phyloP scores from a whole-genome alignment of 2,888 invertebrate genomes.

The Eustalomyia histrio region DNA sequence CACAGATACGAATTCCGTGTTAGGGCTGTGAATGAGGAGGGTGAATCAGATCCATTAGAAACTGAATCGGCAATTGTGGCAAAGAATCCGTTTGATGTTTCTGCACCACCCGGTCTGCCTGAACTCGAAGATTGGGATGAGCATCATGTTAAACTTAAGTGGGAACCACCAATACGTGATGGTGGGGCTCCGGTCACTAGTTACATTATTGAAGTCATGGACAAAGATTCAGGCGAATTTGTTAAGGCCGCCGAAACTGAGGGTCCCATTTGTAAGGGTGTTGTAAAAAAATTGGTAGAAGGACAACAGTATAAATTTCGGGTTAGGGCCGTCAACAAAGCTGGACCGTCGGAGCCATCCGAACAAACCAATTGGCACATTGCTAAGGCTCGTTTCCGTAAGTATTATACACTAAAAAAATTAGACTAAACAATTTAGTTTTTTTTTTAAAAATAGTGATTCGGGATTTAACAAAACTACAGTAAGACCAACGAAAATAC shows the following conservation, averaged over 20 bases:
- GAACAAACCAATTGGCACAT: slow-evolving; percentile 95
- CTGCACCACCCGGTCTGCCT: slow-evolving; percentile 93
- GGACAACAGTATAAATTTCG: slow-evolving; percentile 98
- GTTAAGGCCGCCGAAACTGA: slow-evolving; percentile 91
- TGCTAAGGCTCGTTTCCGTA: slow-evolving; percentile 92
- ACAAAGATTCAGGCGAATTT: slow-evolving; percentile 91
- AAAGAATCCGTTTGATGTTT: slow-evolving; percentile 97
- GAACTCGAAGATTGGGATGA: slow-evolving; percentile 95
- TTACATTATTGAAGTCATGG: slow-evolving; percentile 95
- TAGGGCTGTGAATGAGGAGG: slow-evolving; percentile 97
- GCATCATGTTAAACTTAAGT: slow-evolving; percentile 92
- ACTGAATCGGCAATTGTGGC: slow-evolving; percentile 93
- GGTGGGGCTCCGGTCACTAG: slow-evolving; percentile 96
- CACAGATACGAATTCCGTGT: slow-evolving; percentile 99
- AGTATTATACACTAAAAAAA: slow-evolving; percentile 76
- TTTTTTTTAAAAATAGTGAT: too few species aligned
- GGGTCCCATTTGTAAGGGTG: slow-evolving; percentile 91
- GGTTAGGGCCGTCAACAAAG: slow-evolving; percentile 96
- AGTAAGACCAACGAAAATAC: too few species aligned
- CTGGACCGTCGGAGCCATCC: slow-evolving; percentile 94
- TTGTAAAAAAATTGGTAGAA: slow-evolving; percentile 93
- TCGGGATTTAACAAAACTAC: too few species aligned
- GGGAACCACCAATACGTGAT: slow-evolving; percentile 93
- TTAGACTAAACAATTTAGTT: too few species aligned
- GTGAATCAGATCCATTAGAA: slow-evolving; percentile 96